phyloP scores from a whole-genome alignment of 2,113 vertebrate species.

The Prionailurus bengalensis region DNA sequence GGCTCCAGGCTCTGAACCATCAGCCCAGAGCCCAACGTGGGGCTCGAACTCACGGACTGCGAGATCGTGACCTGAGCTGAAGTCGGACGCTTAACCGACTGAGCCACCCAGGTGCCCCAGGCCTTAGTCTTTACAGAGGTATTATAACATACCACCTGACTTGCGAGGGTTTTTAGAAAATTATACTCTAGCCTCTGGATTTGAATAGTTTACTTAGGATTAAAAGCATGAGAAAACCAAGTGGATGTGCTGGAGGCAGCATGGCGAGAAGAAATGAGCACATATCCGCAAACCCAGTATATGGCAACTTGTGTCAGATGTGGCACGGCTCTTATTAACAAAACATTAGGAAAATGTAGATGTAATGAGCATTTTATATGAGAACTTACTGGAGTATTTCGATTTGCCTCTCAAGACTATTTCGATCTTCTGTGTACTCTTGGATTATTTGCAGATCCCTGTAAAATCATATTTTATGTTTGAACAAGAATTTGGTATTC shows the following conservation, averaged over 20 bases:
- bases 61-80: too few relatives aligned
- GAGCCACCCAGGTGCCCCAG: too few relatives aligned
- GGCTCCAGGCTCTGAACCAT: too few relatives aligned
- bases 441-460: conserved; percentile 95
- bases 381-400: conserved; percentile 96
- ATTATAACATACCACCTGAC: not conserved
- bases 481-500: conserved; percentile 46
- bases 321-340: not conserved
- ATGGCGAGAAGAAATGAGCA: not conserved
- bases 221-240: not conserved
- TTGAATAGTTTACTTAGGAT: not conserved
- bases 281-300: not conserved
- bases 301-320: accelerated
- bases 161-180: not conserved
- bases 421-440: conserved; percentile 94
- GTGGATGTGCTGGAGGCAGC: not conserved
- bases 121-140: accelerated
- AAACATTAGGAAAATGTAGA: conserved; percentile 14
- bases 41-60: too few relatives aligned
- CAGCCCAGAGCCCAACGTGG: too few relatives aligned
- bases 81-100: too few relatives aligned
- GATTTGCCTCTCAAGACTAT: conserved; percentile 95
- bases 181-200: not conserved
- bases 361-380: conserved; percentile 40
- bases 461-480: conserved; percentile 71